A percentile compares a stretch with the other conserved stretches of the same genome.
Evolutionary conservation across 2,797 vertebrate genomes (phyloP).

Genomic region (Caiman crocodilus): DNA sequence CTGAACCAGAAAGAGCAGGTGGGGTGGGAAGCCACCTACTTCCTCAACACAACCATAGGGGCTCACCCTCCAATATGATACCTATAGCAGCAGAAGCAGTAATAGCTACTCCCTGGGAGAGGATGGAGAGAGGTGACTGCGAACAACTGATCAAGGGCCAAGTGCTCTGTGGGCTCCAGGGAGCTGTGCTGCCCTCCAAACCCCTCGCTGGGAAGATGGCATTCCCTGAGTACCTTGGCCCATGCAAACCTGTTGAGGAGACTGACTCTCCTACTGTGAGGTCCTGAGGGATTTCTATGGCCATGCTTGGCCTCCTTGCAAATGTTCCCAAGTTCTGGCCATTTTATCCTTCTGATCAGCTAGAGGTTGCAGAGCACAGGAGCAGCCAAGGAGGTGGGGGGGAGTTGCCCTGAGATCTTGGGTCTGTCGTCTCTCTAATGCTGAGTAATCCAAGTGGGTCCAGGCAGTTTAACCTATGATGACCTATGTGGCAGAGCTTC

Average conservation of each 20-base stretch:
- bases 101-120: neutral
- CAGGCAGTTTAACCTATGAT: neutral
- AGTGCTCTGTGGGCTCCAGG: neutral
- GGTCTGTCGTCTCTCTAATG: neutral
- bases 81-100: neutral
- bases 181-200: neutral
- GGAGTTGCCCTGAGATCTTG: neutral
- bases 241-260: neutral
- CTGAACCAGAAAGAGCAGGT: neutral
- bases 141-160: neutral
- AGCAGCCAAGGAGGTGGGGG: neutral
- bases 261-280: neutral
- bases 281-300: neutral
- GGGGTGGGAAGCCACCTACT: accelerated
- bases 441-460: neutral
- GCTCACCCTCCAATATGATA: neutral
- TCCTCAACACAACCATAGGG: neutral
- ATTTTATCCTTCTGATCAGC: neutral
- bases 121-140: neutral
- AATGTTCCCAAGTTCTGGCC: neutral
- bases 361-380: neutral
- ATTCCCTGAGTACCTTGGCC: neutral
- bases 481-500: neutral
- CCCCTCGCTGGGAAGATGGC: neutral
- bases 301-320: neutral